Conservation (phyloP, 2,888 invertebrate species). For the Acrocyrtus sp. region DNA sequence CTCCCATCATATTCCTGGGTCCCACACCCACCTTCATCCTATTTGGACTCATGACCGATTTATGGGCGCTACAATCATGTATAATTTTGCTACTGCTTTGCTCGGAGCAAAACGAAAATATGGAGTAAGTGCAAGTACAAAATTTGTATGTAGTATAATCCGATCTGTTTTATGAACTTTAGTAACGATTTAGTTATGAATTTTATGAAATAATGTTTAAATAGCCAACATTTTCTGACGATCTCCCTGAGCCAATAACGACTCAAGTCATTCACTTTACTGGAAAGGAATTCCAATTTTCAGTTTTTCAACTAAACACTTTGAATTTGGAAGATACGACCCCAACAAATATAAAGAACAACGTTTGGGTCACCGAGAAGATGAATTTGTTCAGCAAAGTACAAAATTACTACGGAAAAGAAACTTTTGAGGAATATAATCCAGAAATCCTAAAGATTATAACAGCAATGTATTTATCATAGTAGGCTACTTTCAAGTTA, state of each 20-base stretch:
- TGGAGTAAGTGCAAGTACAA: constrained; percentile 75
- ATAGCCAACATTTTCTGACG: constrained; percentile 72
- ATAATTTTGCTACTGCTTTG: constrained; percentile 81
- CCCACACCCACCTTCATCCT: constrained; percentile 68
- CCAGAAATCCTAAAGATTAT: constrained; percentile 80
- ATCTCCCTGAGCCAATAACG: constrained; percentile 79
- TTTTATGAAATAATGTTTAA: constrained; percentile 39
- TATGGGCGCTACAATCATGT: constrained; percentile 76
- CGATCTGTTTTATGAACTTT: neutral
- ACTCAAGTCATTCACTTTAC: constrained; percentile 87
- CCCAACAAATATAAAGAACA: constrained; percentile 74
- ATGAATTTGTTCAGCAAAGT: constrained; percentile 76
- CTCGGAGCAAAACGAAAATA: constrained; percentile 79
- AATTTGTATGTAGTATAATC: no score
- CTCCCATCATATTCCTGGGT: constrained; percentile 76
- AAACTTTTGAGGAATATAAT: constrained; percentile 78
- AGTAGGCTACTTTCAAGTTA: neutral
- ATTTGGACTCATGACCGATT: constrained; percentile 66
- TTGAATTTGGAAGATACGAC: constrained; percentile 73
- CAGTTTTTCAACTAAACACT: constrained; percentile 85
- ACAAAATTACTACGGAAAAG: constrained; percentile 75
- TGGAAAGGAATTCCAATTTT: constrained; percentile 81
- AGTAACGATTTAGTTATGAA: constrained; percentile 8
- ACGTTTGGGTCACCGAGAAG: constrained; percentile 78
- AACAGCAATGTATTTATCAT: constrained; percentile 76